Conservation (phyloP, 2,113 vertebrate species). For the Spermophilus dauricus region DNA sequence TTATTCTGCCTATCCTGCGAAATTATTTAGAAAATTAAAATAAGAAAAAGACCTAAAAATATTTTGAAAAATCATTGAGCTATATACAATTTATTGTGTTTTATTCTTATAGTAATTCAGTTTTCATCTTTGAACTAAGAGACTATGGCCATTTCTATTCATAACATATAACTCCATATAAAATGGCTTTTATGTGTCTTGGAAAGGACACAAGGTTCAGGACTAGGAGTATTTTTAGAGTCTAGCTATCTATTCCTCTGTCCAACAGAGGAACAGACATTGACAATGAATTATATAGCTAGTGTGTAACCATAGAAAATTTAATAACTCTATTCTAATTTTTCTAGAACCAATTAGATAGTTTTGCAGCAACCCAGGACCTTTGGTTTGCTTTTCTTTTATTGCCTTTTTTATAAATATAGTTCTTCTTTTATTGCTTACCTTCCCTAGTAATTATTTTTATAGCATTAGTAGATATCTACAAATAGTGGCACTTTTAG, state of each 20-base stretch:
- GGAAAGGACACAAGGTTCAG: neutral
- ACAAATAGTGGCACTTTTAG: neutral
- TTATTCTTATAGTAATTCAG: neutral
- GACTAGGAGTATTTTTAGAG: neutral
- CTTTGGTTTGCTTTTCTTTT: neutral
- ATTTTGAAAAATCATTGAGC: neutral
- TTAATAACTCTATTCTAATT: neutral
- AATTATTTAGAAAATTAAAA: slow-evolving; percentile 5
- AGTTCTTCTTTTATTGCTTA: neutral
- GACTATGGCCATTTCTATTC: neutral
- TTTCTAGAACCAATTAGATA: neutral
- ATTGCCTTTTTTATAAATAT: neutral
- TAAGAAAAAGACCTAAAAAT: neutral
- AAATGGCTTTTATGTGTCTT: neutral
- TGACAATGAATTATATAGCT: neutral
- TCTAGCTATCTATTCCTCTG: neutral
- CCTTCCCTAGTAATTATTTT: neutral
- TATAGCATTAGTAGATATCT: neutral
- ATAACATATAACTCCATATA: neutral
- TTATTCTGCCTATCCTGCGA: neutral
- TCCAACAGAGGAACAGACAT: neutral
- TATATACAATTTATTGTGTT: neutral
- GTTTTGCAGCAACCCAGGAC: neutral
- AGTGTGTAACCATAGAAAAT: neutral
- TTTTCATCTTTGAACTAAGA: neutral